Base-by-base conservation (phyloP, 2,113 vertebrate species). In the Cavia porcellus region DNA sequence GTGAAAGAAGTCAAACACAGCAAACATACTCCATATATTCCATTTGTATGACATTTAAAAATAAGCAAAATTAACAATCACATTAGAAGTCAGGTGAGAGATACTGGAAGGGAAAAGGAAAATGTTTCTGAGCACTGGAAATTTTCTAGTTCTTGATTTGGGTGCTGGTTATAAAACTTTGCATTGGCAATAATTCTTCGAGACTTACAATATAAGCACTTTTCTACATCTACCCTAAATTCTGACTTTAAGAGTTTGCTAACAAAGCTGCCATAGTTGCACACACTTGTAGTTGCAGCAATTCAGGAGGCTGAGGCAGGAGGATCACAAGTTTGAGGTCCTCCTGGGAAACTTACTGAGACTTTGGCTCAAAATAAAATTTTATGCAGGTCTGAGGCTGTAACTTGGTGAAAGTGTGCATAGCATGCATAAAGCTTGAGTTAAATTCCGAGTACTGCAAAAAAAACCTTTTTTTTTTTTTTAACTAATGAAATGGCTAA, bases 41-140 rank as follows among this genome's bases (percentile, higher is more conserved):
- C n/a, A 97, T 45, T 86, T 83, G 62, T 3, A 74, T 57, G 52
- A 89, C 66, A 61, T 35, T 90, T 62, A 86, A 92, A 70, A 96
- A 59, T 13, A 68, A 57, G 38, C 15, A 86, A 95, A 94, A 80
- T 80, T 86, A 72, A 82, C n/a, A 8, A 59, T 66, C 20, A 7
- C 32, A 47, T 20, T 50, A 75, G 45, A 93, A 94, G 22, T 89
- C 28, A 90, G 87, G n/a, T 55, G 0, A 57, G 32, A 52, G 47
- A 32, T 38, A 62, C 62, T 66, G 12, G 12, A 62, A 57, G 7
- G 32, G 38, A 47, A 50, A 0, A 64, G 25, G 20, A 15, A 3
- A 45, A 57, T 57, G 15, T 50, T 82, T 87, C 62, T 75, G 24
- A 89, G 83, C 7, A 68, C 72, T 92, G 22, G 74, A 42, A 83